Conservation (phyloP, 1,140 invertebrate genomes). For the Tetramorium parvispinum region DNA sequence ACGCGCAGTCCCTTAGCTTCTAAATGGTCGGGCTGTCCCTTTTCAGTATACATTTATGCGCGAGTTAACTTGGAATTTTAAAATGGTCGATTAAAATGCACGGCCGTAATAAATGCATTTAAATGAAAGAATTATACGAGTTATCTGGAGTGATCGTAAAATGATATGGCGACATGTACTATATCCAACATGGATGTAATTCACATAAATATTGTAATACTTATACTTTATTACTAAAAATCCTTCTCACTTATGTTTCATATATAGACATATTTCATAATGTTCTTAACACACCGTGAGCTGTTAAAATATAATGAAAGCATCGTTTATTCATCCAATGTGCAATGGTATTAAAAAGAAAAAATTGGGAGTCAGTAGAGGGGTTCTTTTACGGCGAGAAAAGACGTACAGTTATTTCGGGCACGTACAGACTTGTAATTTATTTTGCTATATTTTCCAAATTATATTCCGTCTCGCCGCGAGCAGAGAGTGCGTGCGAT, state of each 20-base stretch:
- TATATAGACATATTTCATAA: background rate
- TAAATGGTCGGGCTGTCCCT: constrained; percentile 12
- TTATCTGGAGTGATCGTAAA: background rate
- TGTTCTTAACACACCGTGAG: no score
- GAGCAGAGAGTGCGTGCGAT: constrained; percentile 38
- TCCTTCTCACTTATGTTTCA: background rate
- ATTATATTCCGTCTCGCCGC: constrained; percentile 33
- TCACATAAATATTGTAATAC: constrained; percentile 4
- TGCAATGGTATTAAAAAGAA: background rate
- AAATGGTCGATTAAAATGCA: constrained; percentile 25
- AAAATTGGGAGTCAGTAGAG: background rate
- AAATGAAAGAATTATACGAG: constrained; percentile 27
- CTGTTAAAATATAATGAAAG: background rate
- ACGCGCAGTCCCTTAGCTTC: constrained; percentile 18
- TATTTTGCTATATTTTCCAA: constrained; percentile 32
- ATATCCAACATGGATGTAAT: background rate
- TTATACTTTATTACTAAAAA: background rate
- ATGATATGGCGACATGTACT: background rate
- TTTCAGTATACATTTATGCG: constrained; percentile 18
- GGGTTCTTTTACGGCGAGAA: background rate
- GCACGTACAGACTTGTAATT: constrained; percentile 35
- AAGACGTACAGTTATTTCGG: constrained; percentile 8
- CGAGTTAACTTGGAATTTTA: constrained; percentile 47
- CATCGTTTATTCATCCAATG: background rate
- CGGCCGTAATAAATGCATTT: background rate